Evolutionary conservation across 1,140 invertebrate genomes (phyloP), one percentile per base, ranked within the genome.

Genomic region (Drosophila pseudoananassae): DNA sequence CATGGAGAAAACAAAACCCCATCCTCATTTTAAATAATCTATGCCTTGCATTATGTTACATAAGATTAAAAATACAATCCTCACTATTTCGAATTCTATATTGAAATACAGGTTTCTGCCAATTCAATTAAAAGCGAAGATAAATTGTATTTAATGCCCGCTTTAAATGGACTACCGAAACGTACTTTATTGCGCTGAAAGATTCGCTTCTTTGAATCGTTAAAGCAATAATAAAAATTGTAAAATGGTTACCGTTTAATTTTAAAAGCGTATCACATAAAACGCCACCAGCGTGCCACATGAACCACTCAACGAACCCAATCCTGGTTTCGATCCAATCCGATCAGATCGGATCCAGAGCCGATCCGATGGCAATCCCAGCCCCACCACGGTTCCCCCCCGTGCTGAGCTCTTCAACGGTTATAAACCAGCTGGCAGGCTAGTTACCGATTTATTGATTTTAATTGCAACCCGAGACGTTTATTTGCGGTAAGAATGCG

Each of bases 361-460:
- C 57, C 36, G 23, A 20, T 29, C 38, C 14, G 51, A 40, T 15
- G 9, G 49, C 43, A 3, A 17, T 46, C 43, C 43, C 17, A 46
- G 7, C 14, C 40, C n/a, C 40, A 14, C 40, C 14, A 12, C 40
- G 2, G 47, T 63, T 84, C 52, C 50, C 70, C 38, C 47, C 57
- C 54, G 23, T 46, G 74, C 57, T 66, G 50, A 63, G 59, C 60
- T 53, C 52, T 49, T 47, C 56, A 77, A 76, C 61, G 83, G 82
- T 82, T 82, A 82, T 87, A 87, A 87, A 87, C 83, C 82, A 87
- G 83, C 83, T 87, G 79, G 78, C 83, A 88, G 83, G 83, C 83
- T 88, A 83, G 82, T 87, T 87, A 68, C 83, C 83, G 75, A 87
- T 87, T 87, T 87, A 87, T 87, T 87, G 83, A 87, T 88, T 87